Base-by-base conservation (phyloP, 2,888 invertebrate genomes). In the Chymomyza amoena region DNA sequence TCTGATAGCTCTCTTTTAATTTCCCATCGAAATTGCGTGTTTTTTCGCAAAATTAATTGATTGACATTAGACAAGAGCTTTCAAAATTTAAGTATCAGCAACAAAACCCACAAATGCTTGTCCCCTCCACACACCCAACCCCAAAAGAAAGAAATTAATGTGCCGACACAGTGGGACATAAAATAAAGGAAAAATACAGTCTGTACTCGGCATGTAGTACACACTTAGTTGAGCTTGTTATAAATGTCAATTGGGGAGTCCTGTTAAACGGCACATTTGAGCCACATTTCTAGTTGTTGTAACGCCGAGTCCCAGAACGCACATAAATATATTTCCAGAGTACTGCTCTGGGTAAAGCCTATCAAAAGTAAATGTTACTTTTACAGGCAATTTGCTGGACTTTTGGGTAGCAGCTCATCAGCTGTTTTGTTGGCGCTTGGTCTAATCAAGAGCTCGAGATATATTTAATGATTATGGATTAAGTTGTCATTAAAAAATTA, bases 401-500 rank as follows among this genome's bases (percentile, higher is more conserved):
- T 57, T 61, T 65, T 32, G 32, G 20, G 54, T 18, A 25, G 57
- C 18, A 67, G n/a, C 50, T 18, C 18, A 52, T 32, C 13, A 52
- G 63, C 70, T 62, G 69, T 62, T 61, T 15, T 20, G 39, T 9
- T 32, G 32, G 32, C 32, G 2, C 16, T 39, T 62, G 52, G 64
- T 52, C 51, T 64, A 61, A 66, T 39, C 61, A 45, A 60, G 61
- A 73, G 73, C 75, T 32, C 6, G 74, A 63, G 68, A 13, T 13
- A 13, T 13, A 45, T 9, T 61, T 82, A 87, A 87, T 87, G 83
- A 75, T 79, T 84, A 76, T 76, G 80, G 80, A 83, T 85, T 85
- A 83, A 80, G 78, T 70, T 82, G 83, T 73, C 86, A 80, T 87
- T 83, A 87, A 82, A 82, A 83, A 83, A 82, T 83, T 78, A 68